A percentile compares a stretch with the other conserved stretches of the same genome.
These are phyloP conservation scores for Regulus satrapa DNA, from an alignment of 2,113 vertebrate species.

Conservation along the genomic window DNA sequence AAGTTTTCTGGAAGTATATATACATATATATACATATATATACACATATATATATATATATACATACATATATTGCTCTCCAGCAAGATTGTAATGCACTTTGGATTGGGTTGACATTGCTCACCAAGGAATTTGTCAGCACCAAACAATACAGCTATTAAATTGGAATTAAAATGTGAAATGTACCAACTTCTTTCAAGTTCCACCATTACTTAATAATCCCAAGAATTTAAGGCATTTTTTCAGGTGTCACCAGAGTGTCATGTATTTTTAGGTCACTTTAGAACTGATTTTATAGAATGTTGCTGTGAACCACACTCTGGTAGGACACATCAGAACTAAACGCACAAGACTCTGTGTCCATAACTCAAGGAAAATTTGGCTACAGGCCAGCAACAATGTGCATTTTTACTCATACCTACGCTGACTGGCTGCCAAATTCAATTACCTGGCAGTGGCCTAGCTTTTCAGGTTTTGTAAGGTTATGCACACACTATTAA, in stretches of 20 bases:
- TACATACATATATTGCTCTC: too few relatives aligned
- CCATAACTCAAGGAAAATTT: not conserved
- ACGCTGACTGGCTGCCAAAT: not conserved
- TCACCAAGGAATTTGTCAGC: not conserved
- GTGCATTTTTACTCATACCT: not conserved
- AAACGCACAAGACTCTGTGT: not conserved
- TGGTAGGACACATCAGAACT: not conserved
- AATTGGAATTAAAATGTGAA: not conserved
- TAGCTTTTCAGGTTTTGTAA: not conserved
- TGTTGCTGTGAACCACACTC: not conserved
- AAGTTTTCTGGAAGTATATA: not conserved
- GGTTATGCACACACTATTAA: not conserved
- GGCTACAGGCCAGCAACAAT: not conserved
- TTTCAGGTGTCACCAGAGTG: not conserved
- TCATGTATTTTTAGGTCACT: not conserved
- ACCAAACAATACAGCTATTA: not conserved
- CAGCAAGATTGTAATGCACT: not conserved
- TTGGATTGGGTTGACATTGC: not conserved
- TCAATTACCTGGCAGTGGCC: not conserved
- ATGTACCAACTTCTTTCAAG: not conserved
- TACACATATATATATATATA: too few relatives aligned
- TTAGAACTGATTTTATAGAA: conserved; percentile 6
- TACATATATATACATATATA: too few relatives aligned
- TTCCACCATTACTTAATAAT: not conserved
- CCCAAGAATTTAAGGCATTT: not conserved